These are phyloP conservation scores for Bombus consobrinus DNA, from an alignment of 1,140 invertebrate genomes.

Conservation along the genomic window DNA sequence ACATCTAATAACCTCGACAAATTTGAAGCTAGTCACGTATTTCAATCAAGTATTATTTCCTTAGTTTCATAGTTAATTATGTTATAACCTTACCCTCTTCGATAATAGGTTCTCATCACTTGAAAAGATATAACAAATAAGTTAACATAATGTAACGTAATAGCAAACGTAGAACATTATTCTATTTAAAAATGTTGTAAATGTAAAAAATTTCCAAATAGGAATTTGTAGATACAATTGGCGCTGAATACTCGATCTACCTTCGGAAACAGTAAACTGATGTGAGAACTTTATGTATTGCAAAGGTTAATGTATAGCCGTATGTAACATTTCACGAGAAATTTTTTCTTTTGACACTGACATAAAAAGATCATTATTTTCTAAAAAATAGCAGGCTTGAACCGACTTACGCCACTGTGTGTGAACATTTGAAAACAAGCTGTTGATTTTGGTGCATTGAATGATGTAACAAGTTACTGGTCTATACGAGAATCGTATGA, in stretches of 20 bases:
- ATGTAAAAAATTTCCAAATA: background rate
- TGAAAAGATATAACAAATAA: too few relatives aligned
- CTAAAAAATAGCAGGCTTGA: too few relatives aligned
- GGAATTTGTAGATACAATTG: background rate
- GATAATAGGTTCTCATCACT: too few relatives aligned
- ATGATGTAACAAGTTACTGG: background rate
- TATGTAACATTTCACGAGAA: too few relatives aligned
- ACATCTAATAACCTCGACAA: too few relatives aligned
- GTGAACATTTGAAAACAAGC: background rate
- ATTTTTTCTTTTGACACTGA: too few relatives aligned
- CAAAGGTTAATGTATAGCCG: too few relatives aligned
- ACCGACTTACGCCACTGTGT: accelerated
- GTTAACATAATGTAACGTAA: too few relatives aligned
- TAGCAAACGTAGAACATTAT: too few relatives aligned
- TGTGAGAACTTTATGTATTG: background rate
- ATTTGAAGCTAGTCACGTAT: background rate
- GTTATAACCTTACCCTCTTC: background rate
- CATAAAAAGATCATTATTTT: too few relatives aligned
- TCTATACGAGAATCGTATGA: background rate
- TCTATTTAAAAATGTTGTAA: background rate
- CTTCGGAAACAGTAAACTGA: background rate
- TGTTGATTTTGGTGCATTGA: background rate
- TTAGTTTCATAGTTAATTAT: background rate
- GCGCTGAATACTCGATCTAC: too few relatives aligned
- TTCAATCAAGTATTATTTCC: background rate